Conservation (phyloP, 1,140 invertebrate species). For the Neodiprion pinetum region DNA sequence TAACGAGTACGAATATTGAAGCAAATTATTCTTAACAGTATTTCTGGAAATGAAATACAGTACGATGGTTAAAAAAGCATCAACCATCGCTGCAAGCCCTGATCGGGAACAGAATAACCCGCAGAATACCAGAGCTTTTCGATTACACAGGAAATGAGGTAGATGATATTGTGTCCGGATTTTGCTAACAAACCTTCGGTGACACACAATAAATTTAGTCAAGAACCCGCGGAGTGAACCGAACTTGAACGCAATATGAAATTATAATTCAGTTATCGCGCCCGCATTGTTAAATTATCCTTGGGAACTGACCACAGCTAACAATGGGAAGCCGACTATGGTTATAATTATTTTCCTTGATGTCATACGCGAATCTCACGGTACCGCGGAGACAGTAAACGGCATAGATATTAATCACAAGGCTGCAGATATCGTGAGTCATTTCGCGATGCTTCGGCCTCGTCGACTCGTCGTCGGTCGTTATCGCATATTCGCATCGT, state of each 20-base stretch:
- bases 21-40: not conserved
- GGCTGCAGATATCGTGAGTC: not conserved
- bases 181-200: too few species aligned
- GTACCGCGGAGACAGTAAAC: not conserved
- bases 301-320: not conserved
- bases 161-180: too few species aligned
- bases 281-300: not conserved
- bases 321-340: not conserved
- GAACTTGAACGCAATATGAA: too few species aligned
- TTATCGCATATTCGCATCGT: not conserved
- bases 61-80: not conserved
- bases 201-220: too few species aligned
- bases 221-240: too few species aligned
- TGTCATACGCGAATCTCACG: constrained; percentile 6
- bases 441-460: not conserved
- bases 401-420: not conserved
- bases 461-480: not conserved
- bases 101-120: too few species aligned
- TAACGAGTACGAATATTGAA: not conserved
- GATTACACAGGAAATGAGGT: too few species aligned
- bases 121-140: too few species aligned
- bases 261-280: too few species aligned
- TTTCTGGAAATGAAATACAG: not conserved
- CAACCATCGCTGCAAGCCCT: not conserved
- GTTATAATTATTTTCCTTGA: not conserved